Conservation (phyloP, 2,797 vertebrate species). For the Lepus oiostolus region DNA sequence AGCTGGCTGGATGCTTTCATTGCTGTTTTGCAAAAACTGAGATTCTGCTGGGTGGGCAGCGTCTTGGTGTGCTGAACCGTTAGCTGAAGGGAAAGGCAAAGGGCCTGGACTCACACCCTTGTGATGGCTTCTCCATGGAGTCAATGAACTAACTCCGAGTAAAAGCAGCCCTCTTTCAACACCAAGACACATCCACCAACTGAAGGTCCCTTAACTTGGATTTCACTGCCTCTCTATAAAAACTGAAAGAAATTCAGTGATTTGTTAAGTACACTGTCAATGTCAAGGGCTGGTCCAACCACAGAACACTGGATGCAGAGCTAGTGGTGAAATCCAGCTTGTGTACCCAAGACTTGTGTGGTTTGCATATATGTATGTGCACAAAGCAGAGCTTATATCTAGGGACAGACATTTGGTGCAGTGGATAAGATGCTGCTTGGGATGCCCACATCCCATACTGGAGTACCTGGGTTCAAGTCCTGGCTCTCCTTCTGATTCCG, state of each 20-base stretch:
- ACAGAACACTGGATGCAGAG: neutral
- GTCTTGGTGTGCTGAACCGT: neutral
- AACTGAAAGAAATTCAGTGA: conserved; percentile 33
- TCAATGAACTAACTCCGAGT: conserved; percentile 32
- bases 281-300: neutral
- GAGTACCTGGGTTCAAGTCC: too few relatives aligned
- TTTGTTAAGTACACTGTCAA: conserved; percentile 58
- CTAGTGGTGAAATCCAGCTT: conserved; percentile 15
- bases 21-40: conserved; percentile 20
- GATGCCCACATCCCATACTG: too few relatives aligned
- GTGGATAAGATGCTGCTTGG: too few relatives aligned
- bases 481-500: too few relatives aligned
- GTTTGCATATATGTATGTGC: neutral
- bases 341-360: neutral
- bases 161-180: conserved; percentile 4
- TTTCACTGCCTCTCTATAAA: conserved; percentile 55
- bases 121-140: conserved; percentile 16
- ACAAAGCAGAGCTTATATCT: conserved; percentile 4
- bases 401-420: neutral
- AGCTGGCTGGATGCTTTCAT: conserved; percentile 30
- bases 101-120: neutral
- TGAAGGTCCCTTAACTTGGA: conserved; percentile 3
- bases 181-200: neutral
- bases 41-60: neutral
- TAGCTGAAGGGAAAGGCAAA: neutral